Base-by-base conservation (phyloP, 2,113 vertebrate genomes). In the Archocentrus centrarchus region DNA sequence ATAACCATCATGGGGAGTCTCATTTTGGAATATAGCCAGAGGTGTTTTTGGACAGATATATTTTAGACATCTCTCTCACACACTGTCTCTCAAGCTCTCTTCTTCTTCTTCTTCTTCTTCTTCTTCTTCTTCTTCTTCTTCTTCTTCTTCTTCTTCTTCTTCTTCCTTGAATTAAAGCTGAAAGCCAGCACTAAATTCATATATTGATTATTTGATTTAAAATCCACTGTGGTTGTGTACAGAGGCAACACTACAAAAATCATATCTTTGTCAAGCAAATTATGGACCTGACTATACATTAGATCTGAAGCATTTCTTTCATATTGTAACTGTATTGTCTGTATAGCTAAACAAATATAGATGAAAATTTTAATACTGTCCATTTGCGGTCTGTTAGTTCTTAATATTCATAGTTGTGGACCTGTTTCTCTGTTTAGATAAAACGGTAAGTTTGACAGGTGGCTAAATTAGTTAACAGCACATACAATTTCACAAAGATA, bases 21-120 rank as follows among this genome's bases (percentile, higher is more conserved):
- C 63, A 75, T 88, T 91, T 85, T 76, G 89, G 64, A 79, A 84
- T 73, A 82, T 73, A 82, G 83, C 91, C 79, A 77, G 75, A 81
- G 84, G 91, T 91, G 88, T 63, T 92, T 86, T 77, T 77, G 66
- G 75, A 79, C 58, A 78, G 85, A 91, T 81, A 82, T 44, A 22
- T 70, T 44, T 11, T 44, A 11, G 3, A 13, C 41, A 58, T 85
- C 60, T 83, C 62, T 59, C 62, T 59, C 32, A 35, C 32, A 35
- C 32, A 35, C 39, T 50, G 14, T 50, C 47, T 50, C 47, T 50
- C 47, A 15, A 50, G 13, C 47, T 50, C 24, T 53, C 8, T 63
- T 37, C 15, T 78, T 7, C 20, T 15, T 11, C 11, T 50, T 8
- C 22, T 53, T 39, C 9, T 62, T 20, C 39, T 5, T 47, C 8